phyloP scores from a whole-genome alignment of 2,888 invertebrate genomes.

The Synergus japonicus region DNA sequence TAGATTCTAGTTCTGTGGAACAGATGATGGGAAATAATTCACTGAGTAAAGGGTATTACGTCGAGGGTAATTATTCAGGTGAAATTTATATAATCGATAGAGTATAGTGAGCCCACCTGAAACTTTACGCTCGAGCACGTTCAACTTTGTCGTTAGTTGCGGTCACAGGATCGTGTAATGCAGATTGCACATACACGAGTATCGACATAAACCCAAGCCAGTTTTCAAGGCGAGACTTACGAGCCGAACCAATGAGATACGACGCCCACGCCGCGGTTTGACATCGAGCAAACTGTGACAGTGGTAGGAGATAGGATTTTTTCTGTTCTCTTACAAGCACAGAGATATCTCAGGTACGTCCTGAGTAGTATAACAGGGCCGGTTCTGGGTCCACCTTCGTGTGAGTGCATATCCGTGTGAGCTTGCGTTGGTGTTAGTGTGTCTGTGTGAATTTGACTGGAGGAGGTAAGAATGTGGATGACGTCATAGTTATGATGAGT shows the following conservation, averaged over 20 bases:
- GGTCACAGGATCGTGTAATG: conserved; percentile 40
- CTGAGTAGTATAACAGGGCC: too few relatives aligned
- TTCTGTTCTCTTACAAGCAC: conserved; percentile 25
- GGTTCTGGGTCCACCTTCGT: too few relatives aligned
- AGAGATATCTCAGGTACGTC: conserved; percentile 24
- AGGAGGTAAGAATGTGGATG: too few relatives aligned
- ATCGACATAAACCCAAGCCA: conserved; percentile 37
- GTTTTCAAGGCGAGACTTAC: conserved; percentile 39
- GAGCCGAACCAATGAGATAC: conserved; percentile 49
- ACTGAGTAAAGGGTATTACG: not conserved
- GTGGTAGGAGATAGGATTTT: conserved; percentile 49
- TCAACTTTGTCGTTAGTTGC: conserved; percentile 41
- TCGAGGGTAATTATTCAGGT: conserved; percentile 22
- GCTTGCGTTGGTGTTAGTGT: too few relatives aligned
- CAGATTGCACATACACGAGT: conserved; percentile 41
- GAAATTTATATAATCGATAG: conserved; percentile 41
- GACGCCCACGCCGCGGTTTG: conserved; percentile 53
- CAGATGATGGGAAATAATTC: conserved; percentile 13
- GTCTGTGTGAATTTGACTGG: too few relatives aligned
- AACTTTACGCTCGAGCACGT: conserved; percentile 40
- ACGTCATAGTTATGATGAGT: too few relatives aligned
- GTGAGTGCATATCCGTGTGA: too few relatives aligned
- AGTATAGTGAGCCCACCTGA: conserved; percentile 37
- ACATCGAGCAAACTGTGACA: conserved; percentile 52
- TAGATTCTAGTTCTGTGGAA: not conserved